Evolutionary conservation across 2,113 vertebrate genomes (phyloP).

Genomic region (Morone chrysops): DNA sequence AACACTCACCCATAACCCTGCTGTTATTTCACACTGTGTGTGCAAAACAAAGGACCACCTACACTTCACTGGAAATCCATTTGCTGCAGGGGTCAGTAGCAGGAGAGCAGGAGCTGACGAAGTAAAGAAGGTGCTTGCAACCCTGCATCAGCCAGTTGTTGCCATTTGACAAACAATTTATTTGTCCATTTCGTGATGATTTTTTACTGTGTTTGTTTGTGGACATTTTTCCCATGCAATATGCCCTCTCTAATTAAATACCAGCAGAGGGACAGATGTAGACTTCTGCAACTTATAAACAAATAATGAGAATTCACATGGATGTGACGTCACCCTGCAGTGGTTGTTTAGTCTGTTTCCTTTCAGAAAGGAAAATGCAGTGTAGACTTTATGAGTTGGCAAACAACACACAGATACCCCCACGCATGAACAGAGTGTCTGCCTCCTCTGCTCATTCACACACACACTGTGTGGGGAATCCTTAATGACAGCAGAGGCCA

Average conservation of each 20-base stretch:
- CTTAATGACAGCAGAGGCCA: slow-evolving; percentile 65
- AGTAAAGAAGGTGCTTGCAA: background rate
- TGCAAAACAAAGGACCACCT: slow-evolving; percentile 33
- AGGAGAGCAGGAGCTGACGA: background rate
- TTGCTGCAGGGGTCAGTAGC: slow-evolving; percentile 4
- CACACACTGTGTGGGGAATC: slow-evolving; percentile 50
- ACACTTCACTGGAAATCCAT: slow-evolving; percentile 11
- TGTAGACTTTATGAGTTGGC: slow-evolving; percentile 40
- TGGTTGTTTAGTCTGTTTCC: slow-evolving; percentile 1
- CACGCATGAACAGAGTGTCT: slow-evolving; percentile 16
- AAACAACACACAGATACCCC: slow-evolving; percentile 47
- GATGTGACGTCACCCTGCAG: slow-evolving; percentile 19
- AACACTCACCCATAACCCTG: background rate
- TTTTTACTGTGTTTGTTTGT: background rate
- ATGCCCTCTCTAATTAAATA: background rate
- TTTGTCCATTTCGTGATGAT: background rate
- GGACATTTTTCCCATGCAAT: background rate
- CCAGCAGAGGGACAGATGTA: background rate
- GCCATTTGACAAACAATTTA: background rate
- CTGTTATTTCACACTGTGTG: slow-evolving; percentile 7
- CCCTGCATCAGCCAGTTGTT: background rate
- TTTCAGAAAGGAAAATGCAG: slow-evolving; percentile 9
- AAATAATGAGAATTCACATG: slow-evolving; percentile 10
- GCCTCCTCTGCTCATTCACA: slow-evolving; percentile 50
- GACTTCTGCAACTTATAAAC: background rate